Evolutionary conservation across 2,797 vertebrate genomes (phyloP).

Genomic region (Lagocephalus sceleratus): DNA sequence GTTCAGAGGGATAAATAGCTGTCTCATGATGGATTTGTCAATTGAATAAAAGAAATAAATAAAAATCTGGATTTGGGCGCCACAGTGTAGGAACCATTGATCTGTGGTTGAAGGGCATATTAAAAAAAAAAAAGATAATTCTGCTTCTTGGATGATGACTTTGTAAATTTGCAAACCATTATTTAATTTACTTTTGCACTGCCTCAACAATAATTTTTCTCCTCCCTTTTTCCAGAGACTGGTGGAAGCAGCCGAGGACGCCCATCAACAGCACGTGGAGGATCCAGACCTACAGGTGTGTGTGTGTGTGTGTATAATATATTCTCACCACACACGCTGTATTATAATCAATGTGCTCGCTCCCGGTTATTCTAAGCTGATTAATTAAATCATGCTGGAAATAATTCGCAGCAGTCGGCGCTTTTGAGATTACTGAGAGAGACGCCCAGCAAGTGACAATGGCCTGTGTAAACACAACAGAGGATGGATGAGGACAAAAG

Average conservation of each 20-base stretch:
- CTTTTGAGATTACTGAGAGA: slow-evolving; percentile 14
- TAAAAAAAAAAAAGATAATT: too few relatives aligned
- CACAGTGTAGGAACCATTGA: too few relatives aligned
- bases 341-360: slow-evolving; percentile 4
- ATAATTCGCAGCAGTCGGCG: slow-evolving; percentile 5
- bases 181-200: slow-evolving; percentile 4
- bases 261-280: slow-evolving; percentile 93
- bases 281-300: slow-evolving; percentile 92
- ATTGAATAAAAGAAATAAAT: too few relatives aligned
- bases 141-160: too few relatives aligned
- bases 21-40: too few relatives aligned
- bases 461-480: slow-evolving; percentile 17
- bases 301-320: background rate
- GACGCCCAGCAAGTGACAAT: slow-evolving; percentile 3
- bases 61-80: too few relatives aligned
- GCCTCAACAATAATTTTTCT: slow-evolving; percentile 4
- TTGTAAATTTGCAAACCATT: too few relatives aligned
- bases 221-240: slow-evolving; percentile 77
- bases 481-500: background rate
- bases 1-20: too few relatives aligned
- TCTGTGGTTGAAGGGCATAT: too few relatives aligned
- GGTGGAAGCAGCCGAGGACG: slow-evolving; percentile 95
- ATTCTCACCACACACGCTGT: background rate
- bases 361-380: slow-evolving; percentile 5
- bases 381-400: slow-evolving; percentile 20